A percentile compares a stretch with the other conserved stretches of the same genome.
These are phyloP conservation scores for Apaloderma vittatum DNA, from an alignment of 2,113 vertebrate species.

Conservation along the genomic window DNA sequence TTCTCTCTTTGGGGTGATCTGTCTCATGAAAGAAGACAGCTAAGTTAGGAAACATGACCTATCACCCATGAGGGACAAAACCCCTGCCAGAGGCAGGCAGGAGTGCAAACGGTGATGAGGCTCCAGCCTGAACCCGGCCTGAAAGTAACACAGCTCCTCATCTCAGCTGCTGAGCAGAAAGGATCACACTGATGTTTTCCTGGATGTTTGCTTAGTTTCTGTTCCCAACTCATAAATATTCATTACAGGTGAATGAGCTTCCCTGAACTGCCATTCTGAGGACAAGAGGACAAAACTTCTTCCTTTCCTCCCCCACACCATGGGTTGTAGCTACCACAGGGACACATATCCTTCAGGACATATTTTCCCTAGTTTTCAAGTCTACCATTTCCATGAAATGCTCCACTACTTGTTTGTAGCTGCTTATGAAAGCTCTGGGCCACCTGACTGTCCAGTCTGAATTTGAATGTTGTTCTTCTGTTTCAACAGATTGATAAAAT, in stretches of 20 bases:
- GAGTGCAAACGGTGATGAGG: fast-evolving
- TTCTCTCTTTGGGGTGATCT: background rate
- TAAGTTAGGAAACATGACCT: background rate
- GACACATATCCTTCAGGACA: background rate
- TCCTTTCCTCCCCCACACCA: background rate
- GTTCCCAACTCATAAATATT: background rate
- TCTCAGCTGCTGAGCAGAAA: background rate
- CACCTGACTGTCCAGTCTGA: background rate
- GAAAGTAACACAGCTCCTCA: background rate
- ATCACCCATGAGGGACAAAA: background rate
- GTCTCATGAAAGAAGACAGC: fast-evolving
- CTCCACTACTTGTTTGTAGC: background rate
- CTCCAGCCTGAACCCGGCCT: fast-evolving
- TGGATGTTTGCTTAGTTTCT: background rate
- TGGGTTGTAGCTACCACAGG: background rate
- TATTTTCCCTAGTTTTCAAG: background rate
- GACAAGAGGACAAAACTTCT: background rate
- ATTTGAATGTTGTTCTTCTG: background rate
- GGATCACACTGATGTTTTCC: background rate
- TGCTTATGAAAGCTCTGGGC: background rate
- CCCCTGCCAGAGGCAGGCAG: background rate
- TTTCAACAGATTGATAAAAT: background rate
- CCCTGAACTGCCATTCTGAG: background rate
- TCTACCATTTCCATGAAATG: background rate
- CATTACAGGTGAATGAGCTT: background rate